These are phyloP conservation scores for Drosophila hydei DNA, from an alignment of 1,140 invertebrate genomes.

Conservation along the genomic window DNA sequence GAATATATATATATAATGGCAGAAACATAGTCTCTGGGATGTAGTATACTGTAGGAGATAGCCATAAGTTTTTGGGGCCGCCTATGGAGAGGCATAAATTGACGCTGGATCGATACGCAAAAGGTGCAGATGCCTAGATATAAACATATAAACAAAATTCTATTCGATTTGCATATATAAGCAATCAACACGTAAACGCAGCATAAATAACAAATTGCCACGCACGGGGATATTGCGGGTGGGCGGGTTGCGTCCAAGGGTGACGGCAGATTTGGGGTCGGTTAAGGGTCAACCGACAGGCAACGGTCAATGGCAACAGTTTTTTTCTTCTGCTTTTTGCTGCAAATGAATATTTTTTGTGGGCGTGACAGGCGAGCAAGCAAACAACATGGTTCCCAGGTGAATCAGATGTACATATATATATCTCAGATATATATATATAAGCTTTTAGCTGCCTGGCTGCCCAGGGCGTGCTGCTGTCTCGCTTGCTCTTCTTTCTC, in stretches of 20 bases:
- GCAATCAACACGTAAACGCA: conserved; percentile 74
- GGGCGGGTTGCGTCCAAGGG: background rate
- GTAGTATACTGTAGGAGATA: background rate
- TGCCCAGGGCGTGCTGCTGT: background rate
- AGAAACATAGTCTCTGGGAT: background rate
- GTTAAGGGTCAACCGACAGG: conserved; percentile 34
- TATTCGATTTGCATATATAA: conserved; percentile 71
- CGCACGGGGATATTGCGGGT: conserved; percentile 3
- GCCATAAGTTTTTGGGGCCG: conserved; percentile 16
- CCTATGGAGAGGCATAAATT: conserved; percentile 33
- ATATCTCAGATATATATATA: background rate
- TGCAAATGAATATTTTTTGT: conserved; percentile 40
- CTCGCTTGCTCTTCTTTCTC: conserved; percentile 2
- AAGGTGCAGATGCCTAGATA: conserved; percentile 29
- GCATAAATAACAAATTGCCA: conserved; percentile 78
- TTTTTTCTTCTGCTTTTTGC: conserved; percentile 7
- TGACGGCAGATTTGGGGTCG: background rate
- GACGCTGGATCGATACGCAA: conserved; percentile 23
- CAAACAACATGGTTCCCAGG: conserved; percentile 2
- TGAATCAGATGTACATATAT: conserved; percentile 2
- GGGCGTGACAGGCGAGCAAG: conserved; percentile 10
- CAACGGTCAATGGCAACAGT: conserved; percentile 42
- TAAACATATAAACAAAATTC: conserved; percentile 20
- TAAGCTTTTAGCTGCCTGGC: background rate
- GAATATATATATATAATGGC: background rate